Conservation (phyloP, 2,888 invertebrate genomes). For the Ariolimax columbianus region DNA sequence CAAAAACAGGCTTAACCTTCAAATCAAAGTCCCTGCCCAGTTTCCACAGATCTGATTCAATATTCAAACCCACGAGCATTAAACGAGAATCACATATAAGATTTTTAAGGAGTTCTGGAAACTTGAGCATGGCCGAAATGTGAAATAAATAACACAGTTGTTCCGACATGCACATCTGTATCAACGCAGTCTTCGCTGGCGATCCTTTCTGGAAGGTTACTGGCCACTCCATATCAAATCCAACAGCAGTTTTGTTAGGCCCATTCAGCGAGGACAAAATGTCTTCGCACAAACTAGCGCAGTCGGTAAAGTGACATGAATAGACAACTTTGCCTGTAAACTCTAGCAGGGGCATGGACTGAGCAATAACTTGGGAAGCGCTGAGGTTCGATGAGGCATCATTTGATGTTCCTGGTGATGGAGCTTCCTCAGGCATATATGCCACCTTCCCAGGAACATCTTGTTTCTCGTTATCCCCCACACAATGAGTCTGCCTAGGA, state of each 20-base stretch:
- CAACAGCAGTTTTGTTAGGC: slow-evolving; percentile 54
- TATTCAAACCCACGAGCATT: slow-evolving; percentile 67
- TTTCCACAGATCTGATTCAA: slow-evolving; percentile 71
- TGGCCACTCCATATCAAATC: slow-evolving; percentile 73
- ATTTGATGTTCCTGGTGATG: not conserved
- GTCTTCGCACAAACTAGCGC: slow-evolving; percentile 68
- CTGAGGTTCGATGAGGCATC: not conserved
- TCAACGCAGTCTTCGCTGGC: slow-evolving; percentile 63
- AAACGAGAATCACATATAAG: slow-evolving; percentile 60
- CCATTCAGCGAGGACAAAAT: slow-evolving; percentile 53
- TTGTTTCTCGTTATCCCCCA: not conserved
- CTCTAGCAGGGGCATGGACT: slow-evolving; percentile 59
- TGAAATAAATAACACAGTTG: slow-evolving; percentile 70
- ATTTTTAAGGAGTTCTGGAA: slow-evolving; percentile 62
- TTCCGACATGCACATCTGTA: slow-evolving; percentile 65
- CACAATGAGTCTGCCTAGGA: not conserved
- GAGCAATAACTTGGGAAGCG: slow-evolving; percentile 56
- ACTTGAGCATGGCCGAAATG: slow-evolving; percentile 62
- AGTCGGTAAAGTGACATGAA: slow-evolving; percentile 63
- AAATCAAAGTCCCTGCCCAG: slow-evolving; percentile 69
- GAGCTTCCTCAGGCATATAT: not conserved
- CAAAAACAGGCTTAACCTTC: slow-evolving; percentile 57
- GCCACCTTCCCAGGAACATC: not conserved
- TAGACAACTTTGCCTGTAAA: slow-evolving; percentile 64
- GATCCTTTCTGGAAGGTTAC: slow-evolving; percentile 64